Percentiles rank a stretch among this genome's conserved stretches.
Conservation (phyloP, 2,888 invertebrate genomes). For the Eupithecia dodoneata region DNA sequence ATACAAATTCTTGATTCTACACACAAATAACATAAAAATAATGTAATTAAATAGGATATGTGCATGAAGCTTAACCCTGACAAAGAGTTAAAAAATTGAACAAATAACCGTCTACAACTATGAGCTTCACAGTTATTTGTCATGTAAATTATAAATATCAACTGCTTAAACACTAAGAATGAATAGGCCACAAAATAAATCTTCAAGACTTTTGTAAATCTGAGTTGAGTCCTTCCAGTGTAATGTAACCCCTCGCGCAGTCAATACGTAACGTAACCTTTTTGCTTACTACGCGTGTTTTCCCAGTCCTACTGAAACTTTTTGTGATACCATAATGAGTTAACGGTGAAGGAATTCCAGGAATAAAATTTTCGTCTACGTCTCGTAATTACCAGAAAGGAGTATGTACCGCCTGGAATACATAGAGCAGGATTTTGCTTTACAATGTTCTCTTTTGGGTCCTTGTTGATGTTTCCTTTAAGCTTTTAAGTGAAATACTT, state of each 20-base stretch:
- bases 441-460: not conserved
- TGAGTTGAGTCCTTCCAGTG: slow-evolving; percentile 20
- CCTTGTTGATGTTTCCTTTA: not conserved
- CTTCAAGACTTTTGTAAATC: not conserved
- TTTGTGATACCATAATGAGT: slow-evolving; percentile 40
- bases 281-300: slow-evolving; percentile 41
- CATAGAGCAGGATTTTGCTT: not conserved
- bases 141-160: not conserved
- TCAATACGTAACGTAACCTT: slow-evolving; percentile 41
- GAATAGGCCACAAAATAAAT: not conserved
- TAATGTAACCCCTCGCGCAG: not conserved
- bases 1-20: no score
- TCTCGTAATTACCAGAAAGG: slow-evolving; percentile 30
- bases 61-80: no score
- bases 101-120: not conserved
- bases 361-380: slow-evolving; percentile 23
- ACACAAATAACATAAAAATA: no score
- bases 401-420: no score
- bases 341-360: slow-evolving; percentile 16
- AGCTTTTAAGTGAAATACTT: not conserved
- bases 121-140: not conserved
- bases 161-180: not conserved
- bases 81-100: no score
- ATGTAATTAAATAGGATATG: no score
- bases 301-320: slow-evolving; percentile 35